Percentiles rank a stretch among this genome's conserved stretches.
Evolutionary conservation across 2,113 vertebrate species (phyloP).

Genomic region (Nannospalax galili): DNA sequence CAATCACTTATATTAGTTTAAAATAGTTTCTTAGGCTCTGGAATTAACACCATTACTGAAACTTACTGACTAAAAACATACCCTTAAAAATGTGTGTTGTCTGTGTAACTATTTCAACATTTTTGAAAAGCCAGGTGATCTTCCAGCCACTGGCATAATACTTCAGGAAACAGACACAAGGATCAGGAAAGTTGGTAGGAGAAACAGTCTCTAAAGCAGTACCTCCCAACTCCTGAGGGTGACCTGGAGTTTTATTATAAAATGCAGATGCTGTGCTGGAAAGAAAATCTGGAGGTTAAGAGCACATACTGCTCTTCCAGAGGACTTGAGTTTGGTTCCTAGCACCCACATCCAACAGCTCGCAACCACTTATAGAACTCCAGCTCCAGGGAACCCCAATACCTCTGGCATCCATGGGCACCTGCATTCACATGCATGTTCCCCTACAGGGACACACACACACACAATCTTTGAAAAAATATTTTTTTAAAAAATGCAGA

Average conservation of each 20-base stretch:
- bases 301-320: no score
- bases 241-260: background rate
- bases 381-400: no score
- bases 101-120: background rate
- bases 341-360: no score
- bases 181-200: background rate
- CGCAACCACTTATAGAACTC: no score
- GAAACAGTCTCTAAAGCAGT: background rate
- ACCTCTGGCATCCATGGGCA: no score
- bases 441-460: no score
- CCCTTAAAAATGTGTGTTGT: background rate
- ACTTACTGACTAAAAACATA: conserved; percentile 10
- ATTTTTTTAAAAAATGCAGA: no score
- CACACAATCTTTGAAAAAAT: no score
- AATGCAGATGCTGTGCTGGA: no score
- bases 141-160: background rate
- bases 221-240: background rate
- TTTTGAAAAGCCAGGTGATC: conserved; percentile 1
- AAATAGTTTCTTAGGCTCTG: conserved; percentile 2
- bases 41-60: background rate
- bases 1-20: background rate
- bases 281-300: no score
- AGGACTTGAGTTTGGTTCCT: no score
- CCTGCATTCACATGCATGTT: no score
- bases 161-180: background rate